Evolutionary conservation across 2,888 invertebrate genomes (phyloP), one percentile per base, ranked within the genome.

Genomic region (Tenthredo livida): DNA sequence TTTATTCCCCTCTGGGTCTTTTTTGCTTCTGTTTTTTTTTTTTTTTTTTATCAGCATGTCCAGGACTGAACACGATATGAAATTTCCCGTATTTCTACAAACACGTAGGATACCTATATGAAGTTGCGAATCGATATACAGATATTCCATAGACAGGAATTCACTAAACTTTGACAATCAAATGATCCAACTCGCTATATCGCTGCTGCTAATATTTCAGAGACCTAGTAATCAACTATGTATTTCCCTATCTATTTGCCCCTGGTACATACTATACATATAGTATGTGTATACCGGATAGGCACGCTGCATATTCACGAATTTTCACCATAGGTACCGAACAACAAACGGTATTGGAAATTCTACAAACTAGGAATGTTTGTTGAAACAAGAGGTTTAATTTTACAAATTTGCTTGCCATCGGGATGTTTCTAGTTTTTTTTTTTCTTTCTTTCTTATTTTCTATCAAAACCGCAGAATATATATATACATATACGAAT

Each of bases 351-450:
- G 17, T 40, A 73, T 73, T 40, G 25, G 77, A 77, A 54, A 54
- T 54, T 54, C 54, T 21, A 10, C 37, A n/a, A 33, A 15, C 17
- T n/a, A 10, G 21, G 2, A 50, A 58, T 4, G 54, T 61, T 61
- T 33, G 80, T 67, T 67, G 25, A 40, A 80, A 61, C 29, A 15
- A 50, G 65, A 70, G 43, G 43, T 70, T 83, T 50, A 47, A 83
- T 83, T 70, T 70, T 29, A 83, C 50, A 47, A 83, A 83, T 83
- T 83, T 83, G 83, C 47, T 83, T 67, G 70, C n/a, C 10, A 9
- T 47, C 83, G 17, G 17, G 47, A 47, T 83, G 67, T 15, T 83
- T 80, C 40, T 25, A 43, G 17, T 73, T n/a, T 6, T 40, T 43
- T 33, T n/a, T n/a, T 47, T 15, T 15, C 1, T 47, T 47, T 10